These are phyloP conservation scores for Propithecus perrieri DNA, from an alignment of 2,797 vertebrate genomes.

Conservation along the genomic window DNA sequence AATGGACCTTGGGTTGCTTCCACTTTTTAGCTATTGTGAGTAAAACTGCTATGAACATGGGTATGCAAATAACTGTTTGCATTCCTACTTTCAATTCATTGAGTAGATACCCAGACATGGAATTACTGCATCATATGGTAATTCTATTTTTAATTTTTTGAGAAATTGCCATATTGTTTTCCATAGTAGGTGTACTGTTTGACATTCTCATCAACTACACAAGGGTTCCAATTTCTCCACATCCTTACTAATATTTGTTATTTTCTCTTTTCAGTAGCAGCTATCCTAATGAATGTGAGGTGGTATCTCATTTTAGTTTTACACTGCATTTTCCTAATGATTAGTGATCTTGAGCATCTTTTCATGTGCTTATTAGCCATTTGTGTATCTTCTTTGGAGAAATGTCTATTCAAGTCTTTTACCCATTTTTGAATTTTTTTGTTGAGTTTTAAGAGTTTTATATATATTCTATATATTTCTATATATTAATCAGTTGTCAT, in stretches of 20 bases:
- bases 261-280: not conserved
- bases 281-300: not conserved
- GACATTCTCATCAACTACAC: not conserved
- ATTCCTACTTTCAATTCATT: not conserved
- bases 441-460: not conserved
- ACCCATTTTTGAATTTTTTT: not conserved
- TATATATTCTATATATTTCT: not conserved
- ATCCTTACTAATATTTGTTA: not conserved
- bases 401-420: not conserved
- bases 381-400: not conserved
- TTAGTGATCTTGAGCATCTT: not conserved
- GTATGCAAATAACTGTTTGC: not conserved
- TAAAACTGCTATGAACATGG: not conserved
- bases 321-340: not conserved
- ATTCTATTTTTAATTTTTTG: not conserved
- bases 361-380: not conserved
- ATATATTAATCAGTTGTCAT: not conserved
- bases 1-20: not conserved
- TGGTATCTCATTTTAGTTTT: not conserved
- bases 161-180: not conserved
- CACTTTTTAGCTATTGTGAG: not conserved
- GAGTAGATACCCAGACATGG: not conserved
- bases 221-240: not conserved
- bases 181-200: not conserved
- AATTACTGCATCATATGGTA: not conserved